Evolutionary conservation across 2,113 vertebrate genomes (phyloP).

Genomic region (Eubucco bourcierii): DNA sequence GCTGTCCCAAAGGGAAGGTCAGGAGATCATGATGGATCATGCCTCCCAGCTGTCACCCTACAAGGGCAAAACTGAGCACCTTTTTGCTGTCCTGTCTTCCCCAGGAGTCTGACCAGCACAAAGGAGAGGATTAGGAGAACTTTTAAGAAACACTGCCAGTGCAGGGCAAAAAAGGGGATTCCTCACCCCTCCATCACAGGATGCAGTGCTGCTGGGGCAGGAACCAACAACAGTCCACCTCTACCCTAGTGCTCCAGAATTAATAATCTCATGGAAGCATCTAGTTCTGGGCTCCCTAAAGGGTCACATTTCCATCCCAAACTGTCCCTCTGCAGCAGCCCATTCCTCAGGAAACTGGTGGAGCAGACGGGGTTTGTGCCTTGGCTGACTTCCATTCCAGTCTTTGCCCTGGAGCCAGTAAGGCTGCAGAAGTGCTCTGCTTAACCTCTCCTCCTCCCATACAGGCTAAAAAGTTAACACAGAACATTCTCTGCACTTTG

Average conservation of each 20-base stretch:
- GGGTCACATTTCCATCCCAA: not conserved
- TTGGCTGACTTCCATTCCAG: not conserved
- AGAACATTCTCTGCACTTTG: not conserved
- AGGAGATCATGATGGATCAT: not conserved
- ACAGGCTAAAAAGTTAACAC: not conserved
- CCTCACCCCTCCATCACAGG: not conserved
- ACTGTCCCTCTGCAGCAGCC: not conserved
- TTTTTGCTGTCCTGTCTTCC: not conserved
- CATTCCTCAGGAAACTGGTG: not conserved
- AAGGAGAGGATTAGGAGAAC: not conserved
- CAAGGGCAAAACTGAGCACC: conserved; percentile 13
- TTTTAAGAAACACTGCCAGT: not conserved
- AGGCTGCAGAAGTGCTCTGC: not conserved
- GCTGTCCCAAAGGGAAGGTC: not conserved
- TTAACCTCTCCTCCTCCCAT: conserved; percentile 28
- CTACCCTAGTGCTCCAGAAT: not conserved
- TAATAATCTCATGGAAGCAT: not conserved
- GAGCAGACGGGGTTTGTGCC: not conserved
- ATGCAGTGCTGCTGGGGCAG: not conserved
- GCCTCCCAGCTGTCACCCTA: not conserved
- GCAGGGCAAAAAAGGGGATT: not conserved
- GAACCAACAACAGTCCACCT: not conserved
- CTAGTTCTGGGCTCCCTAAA: not conserved
- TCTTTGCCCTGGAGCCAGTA: not conserved
- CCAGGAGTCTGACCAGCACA: not conserved